These are phyloP conservation scores for Limnothrissa miodon DNA, from an alignment of 2,113 vertebrate genomes.

Conservation along the genomic window DNA sequence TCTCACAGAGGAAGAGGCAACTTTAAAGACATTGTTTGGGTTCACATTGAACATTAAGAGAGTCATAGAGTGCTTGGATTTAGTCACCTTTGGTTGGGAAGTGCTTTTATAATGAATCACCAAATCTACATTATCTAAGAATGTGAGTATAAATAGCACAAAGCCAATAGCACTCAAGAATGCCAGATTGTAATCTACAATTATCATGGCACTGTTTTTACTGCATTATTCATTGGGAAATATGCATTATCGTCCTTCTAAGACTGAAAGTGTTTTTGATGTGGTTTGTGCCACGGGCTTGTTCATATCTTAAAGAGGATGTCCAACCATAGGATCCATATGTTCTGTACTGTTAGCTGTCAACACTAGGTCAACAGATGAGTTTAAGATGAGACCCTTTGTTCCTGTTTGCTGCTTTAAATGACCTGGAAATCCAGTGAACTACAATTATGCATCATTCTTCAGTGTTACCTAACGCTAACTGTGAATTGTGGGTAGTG, in stretches of 20 bases:
- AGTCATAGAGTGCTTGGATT: background rate
- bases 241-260: background rate
- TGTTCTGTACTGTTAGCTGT: background rate
- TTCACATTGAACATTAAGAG: background rate
- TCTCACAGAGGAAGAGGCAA: background rate
- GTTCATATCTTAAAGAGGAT: background rate
- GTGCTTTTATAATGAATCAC: background rate
- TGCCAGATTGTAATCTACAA: background rate
- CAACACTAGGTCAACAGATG: too few species aligned
- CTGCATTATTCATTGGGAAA: background rate
- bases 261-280: background rate
- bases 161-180: background rate
- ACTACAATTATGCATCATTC: background rate
- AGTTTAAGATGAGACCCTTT: background rate
- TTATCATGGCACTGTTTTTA: background rate
- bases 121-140: background rate
- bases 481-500: conserved; percentile 28
- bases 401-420: background rate
- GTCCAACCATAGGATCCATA: background rate
- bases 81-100: background rate
- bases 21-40: background rate
- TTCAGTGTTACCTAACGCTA: background rate
- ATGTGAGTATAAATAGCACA: background rate
- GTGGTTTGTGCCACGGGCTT: background rate
- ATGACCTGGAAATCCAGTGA: background rate